phyloP scores from a whole-genome alignment of 2,113 vertebrate species.

The Aspidoscelis tigris region DNA sequence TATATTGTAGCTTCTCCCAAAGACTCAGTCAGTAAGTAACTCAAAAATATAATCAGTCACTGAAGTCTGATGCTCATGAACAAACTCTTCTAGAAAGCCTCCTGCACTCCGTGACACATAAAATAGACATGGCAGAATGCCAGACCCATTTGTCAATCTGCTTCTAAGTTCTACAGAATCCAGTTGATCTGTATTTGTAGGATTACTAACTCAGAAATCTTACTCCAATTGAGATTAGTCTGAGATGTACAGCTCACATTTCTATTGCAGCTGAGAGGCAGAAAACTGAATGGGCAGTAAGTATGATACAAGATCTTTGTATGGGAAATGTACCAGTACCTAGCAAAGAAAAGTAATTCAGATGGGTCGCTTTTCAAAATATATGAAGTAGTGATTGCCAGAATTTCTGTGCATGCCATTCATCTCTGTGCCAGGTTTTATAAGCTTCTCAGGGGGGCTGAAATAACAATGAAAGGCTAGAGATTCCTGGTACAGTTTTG shows the following conservation, averaged over 20 bases:
- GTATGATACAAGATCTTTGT: not conserved
- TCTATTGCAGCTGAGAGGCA: constrained; percentile 20
- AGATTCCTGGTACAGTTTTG: constrained; percentile 10
- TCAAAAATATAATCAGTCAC: not conserved
- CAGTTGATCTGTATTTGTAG: constrained; percentile 11
- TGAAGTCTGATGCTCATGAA: not conserved
- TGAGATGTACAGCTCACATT: constrained; percentile 31
- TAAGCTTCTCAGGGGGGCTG: not conserved
- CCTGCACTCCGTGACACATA: constrained; percentile 29
- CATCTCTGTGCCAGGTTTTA: not conserved
- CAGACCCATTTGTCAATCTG: constrained; percentile 29
- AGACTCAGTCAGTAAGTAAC: not conserved
- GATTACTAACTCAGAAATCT: constrained; percentile 3
- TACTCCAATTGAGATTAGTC: not conserved
- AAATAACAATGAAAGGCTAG: not conserved
- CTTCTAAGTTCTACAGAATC: constrained; percentile 4
- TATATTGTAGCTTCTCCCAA: constrained; percentile 1
- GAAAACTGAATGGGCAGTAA: not conserved
- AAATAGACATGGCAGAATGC: constrained; percentile 17
- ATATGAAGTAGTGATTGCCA: not conserved
- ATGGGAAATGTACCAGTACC: not conserved
- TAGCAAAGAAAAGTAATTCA: constrained; percentile 17
- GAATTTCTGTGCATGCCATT: not conserved
- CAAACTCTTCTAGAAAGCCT: not conserved
- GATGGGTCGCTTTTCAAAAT: constrained; percentile 5